These are phyloP conservation scores for Chloroceryle amazona DNA, from an alignment of 2,797 vertebrate genomes.

Conservation along the genomic window DNA sequence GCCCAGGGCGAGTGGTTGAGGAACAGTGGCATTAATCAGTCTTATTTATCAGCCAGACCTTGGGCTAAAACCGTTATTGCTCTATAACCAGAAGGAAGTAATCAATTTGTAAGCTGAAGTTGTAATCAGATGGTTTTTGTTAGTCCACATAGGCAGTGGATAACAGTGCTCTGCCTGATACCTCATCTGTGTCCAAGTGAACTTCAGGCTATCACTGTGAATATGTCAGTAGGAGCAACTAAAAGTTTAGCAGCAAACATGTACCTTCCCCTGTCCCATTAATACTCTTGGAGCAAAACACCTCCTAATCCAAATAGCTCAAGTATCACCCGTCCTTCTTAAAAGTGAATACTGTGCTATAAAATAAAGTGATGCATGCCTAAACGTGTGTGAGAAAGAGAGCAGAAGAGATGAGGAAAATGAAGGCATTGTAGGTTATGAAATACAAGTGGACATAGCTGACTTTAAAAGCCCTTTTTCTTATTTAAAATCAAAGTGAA, in stretches of 20 bases:
- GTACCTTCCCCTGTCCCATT: neutral
- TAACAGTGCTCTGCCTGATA: neutral
- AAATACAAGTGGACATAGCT: neutral
- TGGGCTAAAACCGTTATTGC: neutral
- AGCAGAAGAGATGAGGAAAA: neutral
- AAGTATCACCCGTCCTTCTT: neutral
- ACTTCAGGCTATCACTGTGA: neutral
- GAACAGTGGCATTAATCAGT: neutral
- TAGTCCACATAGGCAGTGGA: neutral
- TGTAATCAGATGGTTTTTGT: neutral
- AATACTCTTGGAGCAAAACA: neutral
- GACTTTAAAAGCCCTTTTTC: neutral
- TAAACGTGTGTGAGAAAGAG: neutral
- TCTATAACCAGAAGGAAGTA: neutral
- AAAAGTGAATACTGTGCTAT: neutral
- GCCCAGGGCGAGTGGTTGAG: neutral
- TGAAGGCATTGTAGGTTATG: neutral
- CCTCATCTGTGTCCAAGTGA: neutral
- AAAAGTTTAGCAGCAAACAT: neutral
- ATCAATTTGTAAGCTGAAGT: neutral
- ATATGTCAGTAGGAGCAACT: neutral
- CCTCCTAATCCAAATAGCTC: neutral
- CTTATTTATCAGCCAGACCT: neutral
- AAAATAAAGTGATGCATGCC: neutral
- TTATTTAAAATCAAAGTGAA: neutral